phyloP scores from a whole-genome alignment of 30 jellyfish, hydroid and myxozoan genomes.

The Phacellophora camtschatica region DNA sequence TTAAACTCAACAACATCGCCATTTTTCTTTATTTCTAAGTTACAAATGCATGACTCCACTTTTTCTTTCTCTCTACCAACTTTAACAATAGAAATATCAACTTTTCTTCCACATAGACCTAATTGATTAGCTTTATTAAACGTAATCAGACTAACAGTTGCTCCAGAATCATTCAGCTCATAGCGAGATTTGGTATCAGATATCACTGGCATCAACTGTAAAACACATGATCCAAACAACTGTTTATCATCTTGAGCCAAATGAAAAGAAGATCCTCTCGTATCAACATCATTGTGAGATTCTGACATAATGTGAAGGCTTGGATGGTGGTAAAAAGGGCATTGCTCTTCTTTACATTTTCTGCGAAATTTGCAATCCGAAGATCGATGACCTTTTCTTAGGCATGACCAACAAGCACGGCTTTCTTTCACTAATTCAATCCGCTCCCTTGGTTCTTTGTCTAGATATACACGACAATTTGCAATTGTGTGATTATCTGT shows the following conservation, averaged over 20 bases:
- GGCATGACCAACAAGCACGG: conserved; percentile 68
- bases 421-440: conserved; percentile 39
- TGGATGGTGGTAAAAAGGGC: conserved; percentile 46
- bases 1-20: conserved; percentile 8
- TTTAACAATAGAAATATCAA: conserved; percentile 24
- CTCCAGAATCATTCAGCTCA: conserved; percentile 41
- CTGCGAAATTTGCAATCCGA: conserved; percentile 34
- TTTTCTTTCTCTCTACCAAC: conserved; percentile 69
- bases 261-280: no score
- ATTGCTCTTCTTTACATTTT: conserved; percentile 51
- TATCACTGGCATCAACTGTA: conserved; percentile 62
- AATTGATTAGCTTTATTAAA: conserved; percentile 23
- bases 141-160: conserved; percentile 15
- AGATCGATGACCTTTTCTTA: conserved; percentile 39
- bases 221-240: no score
- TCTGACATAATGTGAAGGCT: conserved; percentile 44
- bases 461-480: no score
- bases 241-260: no score
- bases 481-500: no score
- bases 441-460: no score
- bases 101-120: conserved; percentile 49
- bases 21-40: conserved; percentile 27
- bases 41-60: no score
- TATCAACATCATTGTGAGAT: no score
- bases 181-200: no score